Evolutionary conservation across 2,113 vertebrate genomes (phyloP).

Genomic region (Neopipo cinnamomea): DNA sequence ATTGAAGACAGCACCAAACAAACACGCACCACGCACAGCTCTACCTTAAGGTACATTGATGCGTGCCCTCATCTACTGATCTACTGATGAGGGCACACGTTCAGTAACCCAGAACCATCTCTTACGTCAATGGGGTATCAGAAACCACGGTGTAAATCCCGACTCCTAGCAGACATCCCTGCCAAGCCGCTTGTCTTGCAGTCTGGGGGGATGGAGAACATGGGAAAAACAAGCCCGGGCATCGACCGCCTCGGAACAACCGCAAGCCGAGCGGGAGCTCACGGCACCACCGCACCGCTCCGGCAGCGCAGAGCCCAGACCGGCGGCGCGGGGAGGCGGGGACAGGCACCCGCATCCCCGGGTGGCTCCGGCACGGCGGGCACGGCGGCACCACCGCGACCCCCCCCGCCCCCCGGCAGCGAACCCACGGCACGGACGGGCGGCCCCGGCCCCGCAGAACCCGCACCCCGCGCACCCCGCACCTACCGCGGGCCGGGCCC

Average conservation of each 20-base stretch:
- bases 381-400: not conserved
- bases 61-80: not conserved
- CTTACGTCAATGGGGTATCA: rapidly evolving
- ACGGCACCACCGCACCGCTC: not conserved
- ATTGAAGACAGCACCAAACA: not conserved
- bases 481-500: not conserved
- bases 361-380: not conserved
- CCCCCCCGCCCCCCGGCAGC: not conserved
- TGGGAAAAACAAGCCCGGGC: not conserved
- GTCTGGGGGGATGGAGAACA: not conserved
- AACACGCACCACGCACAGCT: rapidly evolving
- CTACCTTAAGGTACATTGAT: not conserved
- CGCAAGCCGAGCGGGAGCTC: not conserved
- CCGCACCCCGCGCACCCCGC: not conserved
- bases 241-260: not conserved
- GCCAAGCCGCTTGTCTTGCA: not conserved
- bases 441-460: not conserved
- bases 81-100: not conserved
- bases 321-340: not conserved
- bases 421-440: no score
- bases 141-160: not conserved
- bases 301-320: not conserved
- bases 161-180: not conserved
- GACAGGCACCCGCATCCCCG: not conserved
- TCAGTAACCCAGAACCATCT: not conserved